A percentile compares a stretch with the other conserved stretches of the same genome.
phyloP scores from a whole-genome alignment of 2,797 vertebrate species.

The Sarcophilus harrisii region DNA sequence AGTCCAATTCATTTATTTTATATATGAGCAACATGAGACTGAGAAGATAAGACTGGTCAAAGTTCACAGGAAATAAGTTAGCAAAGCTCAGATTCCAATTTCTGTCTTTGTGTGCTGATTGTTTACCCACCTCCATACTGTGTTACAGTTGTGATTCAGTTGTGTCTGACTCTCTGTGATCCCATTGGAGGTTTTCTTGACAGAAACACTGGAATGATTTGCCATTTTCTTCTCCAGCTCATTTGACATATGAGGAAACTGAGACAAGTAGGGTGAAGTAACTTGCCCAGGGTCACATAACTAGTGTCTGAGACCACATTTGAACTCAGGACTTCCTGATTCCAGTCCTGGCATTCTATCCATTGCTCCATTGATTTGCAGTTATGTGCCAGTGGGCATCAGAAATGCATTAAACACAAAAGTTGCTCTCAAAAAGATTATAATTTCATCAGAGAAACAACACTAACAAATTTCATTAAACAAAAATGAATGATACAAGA shows the following conservation, averaged over 20 bases:
- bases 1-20: background rate
- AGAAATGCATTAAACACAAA: background rate
- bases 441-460: background rate
- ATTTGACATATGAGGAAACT: background rate
- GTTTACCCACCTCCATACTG: background rate
- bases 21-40: background rate
- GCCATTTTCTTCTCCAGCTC: background rate
- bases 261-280: background rate
- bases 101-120: background rate
- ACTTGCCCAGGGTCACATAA: background rate
- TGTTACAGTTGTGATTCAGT: background rate
- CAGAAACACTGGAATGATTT: background rate
- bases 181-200: background rate
- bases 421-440: background rate
- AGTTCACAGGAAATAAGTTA: background rate
- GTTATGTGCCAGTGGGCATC: background rate
- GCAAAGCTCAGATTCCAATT: background rate
- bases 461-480: background rate
- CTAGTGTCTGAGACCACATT: background rate
- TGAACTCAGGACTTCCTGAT: background rate
- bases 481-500: background rate
- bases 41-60: background rate
- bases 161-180: background rate
- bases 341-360: background rate
- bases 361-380: background rate